Percentiles rank a stretch among this genome's conserved stretches.
Evolutionary conservation across 2,113 vertebrate species (phyloP).

Genomic region (Erythrocercus mccallii): DNA sequence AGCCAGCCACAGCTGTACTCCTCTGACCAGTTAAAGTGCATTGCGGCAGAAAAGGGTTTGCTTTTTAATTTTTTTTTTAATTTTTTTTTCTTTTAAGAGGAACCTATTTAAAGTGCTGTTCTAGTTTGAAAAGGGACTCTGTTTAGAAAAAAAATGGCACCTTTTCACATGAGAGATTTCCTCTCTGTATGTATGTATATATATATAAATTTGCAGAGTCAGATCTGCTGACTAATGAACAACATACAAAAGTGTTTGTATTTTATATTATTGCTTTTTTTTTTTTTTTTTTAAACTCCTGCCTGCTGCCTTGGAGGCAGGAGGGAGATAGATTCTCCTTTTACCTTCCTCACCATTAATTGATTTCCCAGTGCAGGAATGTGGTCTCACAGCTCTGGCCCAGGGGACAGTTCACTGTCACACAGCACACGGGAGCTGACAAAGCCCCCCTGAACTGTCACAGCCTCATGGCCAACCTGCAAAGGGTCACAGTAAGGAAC

Average conservation of each 20-base stretch:
- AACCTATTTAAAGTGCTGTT: slow-evolving; percentile 68
- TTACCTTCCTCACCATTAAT: background rate
- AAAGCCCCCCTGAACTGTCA: background rate
- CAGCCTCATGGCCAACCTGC: background rate
- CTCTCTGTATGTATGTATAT: background rate
- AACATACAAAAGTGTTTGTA: background rate
- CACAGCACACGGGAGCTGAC: fast-evolving
- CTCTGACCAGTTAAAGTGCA: slow-evolving; percentile 75
- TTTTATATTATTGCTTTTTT: slow-evolving; percentile 38
- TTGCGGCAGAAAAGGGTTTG: slow-evolving; percentile 60
- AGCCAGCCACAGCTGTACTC: slow-evolving; percentile 16
- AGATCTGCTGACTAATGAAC: slow-evolving; percentile 27
- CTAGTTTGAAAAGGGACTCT: slow-evolving; percentile 67
- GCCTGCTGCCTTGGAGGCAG: background rate
- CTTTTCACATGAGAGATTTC: slow-evolving; percentile 19
- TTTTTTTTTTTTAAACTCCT: background rate
- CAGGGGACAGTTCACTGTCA: background rate
- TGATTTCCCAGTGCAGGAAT: background rate
- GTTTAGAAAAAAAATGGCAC: slow-evolving; percentile 52
- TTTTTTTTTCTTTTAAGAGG: background rate
- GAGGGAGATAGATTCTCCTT: background rate
- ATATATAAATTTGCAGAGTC: slow-evolving; percentile 6
- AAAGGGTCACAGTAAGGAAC: background rate
- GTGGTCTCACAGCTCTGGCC: background rate
- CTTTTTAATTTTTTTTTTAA: background rate